A percentile compares a stretch with the other conserved stretches of the same genome.
phyloP scores from a whole-genome alignment of 2,797 vertebrate genomes.

The Cryptoprocta ferox region DNA sequence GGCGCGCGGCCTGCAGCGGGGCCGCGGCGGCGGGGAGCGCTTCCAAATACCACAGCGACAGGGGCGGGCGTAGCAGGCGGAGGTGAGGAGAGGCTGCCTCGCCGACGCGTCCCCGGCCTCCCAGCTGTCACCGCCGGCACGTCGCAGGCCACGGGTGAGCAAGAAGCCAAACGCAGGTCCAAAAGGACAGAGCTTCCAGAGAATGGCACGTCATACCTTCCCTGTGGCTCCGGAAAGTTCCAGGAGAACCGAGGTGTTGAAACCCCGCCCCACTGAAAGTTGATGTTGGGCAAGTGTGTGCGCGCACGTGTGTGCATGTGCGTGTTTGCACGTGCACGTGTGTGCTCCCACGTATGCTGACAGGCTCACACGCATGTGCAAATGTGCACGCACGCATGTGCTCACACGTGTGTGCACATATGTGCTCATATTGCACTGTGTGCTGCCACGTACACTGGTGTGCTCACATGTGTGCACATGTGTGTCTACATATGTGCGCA shows the following conservation, averaged over 20 bases:
- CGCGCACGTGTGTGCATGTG: not conserved
- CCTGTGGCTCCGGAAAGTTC: fast-evolving
- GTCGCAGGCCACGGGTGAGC: not conserved
- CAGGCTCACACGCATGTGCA: not conserved
- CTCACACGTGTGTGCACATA: too few relatives aligned
- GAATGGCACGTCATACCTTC: fast-evolving
- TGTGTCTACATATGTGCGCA: not conserved
- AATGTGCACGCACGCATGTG: too few relatives aligned
- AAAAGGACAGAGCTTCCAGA: fast-evolving
- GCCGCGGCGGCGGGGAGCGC: not conserved
- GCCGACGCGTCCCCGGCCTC: slow-evolving; percentile 1
- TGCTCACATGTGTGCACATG: too few relatives aligned
- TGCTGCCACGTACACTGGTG: too few relatives aligned
- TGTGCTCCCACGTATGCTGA: fast-evolving
- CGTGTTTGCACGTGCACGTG: too few relatives aligned
- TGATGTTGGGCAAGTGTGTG: fast-evolving
- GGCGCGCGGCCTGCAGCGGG: not conserved
- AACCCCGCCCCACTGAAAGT: too few relatives aligned
- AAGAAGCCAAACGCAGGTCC: not conserved
- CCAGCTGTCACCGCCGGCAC: slow-evolving; percentile 14
- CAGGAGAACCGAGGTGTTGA: fast-evolving
- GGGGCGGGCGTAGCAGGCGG: slow-evolving; percentile 11
- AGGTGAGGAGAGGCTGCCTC: slow-evolving; percentile 42
- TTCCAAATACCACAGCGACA: slow-evolving; percentile 63
- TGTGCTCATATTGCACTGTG: fast-evolving